Base-by-base conservation (phyloP, 1,140 invertebrate species). In the Danaus melanippus region DNA sequence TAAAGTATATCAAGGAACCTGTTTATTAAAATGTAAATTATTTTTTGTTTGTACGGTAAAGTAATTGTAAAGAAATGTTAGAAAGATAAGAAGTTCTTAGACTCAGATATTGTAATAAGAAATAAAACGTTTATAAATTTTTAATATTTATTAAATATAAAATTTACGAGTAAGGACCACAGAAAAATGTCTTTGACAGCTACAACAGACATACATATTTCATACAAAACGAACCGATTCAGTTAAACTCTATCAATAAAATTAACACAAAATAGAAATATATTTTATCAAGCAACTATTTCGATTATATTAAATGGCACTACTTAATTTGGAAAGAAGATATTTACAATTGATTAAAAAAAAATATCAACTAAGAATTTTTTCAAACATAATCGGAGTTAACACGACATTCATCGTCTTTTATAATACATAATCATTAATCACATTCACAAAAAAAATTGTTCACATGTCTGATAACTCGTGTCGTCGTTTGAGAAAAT, bases 101-200 rank as follows among this genome's bases (percentile, higher is more conserved):
- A 32, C 4, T 32, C 21, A 32, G 21, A 32, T 32, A 32, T 46
- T 17, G 10, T n/a, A 44, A 40, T 50, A 49, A 60, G 51, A 9
- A 41, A 52, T 45, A 55, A 56, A 21, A n/a, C 43, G 12, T 58
- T 40, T 79, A 78, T 69, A 80, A 78, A 79, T 58, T 65, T 67
- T 79, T 77, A 76, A 76, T 81, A 69, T 79, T 80, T 79, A 78
- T 72, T 74, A 70, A 76, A 80, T 84, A 84, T 80, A 82, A 82
- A 84, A 82, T 74, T 70, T 71, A 60, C 64, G 70, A 70, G 56
- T 79, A 74, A 78, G 69, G 69, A 74, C 65, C 66, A 72, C 74
- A 60, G 60, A 69, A 71, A 70, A 67, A 66, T 51, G 58, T 69
- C 62, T 67, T 67, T 67, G 64, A 72, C 66, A 69, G 51, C 75